Evolutionary conservation across 2,888 invertebrate species (phyloP), one percentile per base, ranked within the genome.

Genomic region (Caradrina clavipalpis): DNA sequence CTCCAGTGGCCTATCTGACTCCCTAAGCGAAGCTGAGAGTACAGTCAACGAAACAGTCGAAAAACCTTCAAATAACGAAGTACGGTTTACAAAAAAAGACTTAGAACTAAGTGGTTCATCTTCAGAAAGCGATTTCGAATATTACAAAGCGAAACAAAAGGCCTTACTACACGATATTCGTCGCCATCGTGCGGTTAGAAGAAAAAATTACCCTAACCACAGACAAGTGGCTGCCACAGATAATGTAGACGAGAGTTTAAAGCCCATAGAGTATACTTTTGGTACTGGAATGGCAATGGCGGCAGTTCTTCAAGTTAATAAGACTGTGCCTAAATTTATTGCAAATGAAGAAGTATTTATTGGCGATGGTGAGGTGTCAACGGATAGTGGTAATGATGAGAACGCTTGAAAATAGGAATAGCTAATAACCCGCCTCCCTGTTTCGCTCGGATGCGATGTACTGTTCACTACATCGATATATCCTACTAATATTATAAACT

Each of bases 271-370:
- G 90, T 96, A 96, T 77, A 94, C 90, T 72, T 93, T 96, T 47
- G 96, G 96, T 0, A 93, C 96, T 0, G 96, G 96, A 0, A 89
- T 96, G 90, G 95, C 96, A 3, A 94, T 96, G 92, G 96, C 96
- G 0, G 95, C 96, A 0, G 89, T 96, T 67, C 84, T 96, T 70
- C 95, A 95, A 78, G 87, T 91, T 0, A 93, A 81, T 78, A 88
- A 84, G 45, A 88, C 87, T 66, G 82, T 91, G 17, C 87, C 89
- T 0, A 88, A 86, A 73, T 88, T 86, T 76, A 87, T 93, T 86
- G 88, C 85, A 0, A 84, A 87, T 1, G 96, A 96, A 66, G 95
- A 96, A 35, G 92, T 95, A 0, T 96, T 95, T 81, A 88, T 91
- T n/a, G 96, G 95, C 0, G 92, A 94, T 45, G 96, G 96, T 0